phyloP scores from a whole-genome alignment of 2,888 invertebrate species.

The Phengaris arion region DNA sequence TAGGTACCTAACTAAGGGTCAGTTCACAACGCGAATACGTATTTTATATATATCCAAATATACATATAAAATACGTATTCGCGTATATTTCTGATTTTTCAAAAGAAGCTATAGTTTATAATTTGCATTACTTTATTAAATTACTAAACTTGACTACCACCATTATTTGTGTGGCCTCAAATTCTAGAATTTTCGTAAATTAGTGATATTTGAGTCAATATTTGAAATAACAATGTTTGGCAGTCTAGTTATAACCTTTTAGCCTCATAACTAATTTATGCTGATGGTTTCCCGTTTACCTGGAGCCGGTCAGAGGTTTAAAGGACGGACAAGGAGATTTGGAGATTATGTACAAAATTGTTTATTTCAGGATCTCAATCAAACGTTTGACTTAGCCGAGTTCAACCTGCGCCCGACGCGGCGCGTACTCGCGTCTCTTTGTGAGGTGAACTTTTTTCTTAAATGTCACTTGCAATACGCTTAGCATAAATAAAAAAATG shows the following conservation, averaged over 20 bases:
- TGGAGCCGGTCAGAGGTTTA: background rate
- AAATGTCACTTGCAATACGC: background rate
- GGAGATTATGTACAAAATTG: slow-evolving; percentile 10
- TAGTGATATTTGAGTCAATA: background rate
- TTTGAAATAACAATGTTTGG: background rate
- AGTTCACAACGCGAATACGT: no score
- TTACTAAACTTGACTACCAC: background rate
- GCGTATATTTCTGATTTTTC: no score
- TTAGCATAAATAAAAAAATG: no score
- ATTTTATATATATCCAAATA: no score
- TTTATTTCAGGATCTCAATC: background rate
- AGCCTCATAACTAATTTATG: slow-evolving; percentile 5
- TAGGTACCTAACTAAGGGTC: no score
- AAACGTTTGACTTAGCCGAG: background rate
- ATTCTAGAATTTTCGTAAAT: background rate
- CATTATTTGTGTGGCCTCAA: background rate
- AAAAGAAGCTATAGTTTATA: no score
- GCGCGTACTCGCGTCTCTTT: no score
- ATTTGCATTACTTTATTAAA: background rate
- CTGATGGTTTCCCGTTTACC: slow-evolving; percentile 3
- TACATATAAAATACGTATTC: no score
- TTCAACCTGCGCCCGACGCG: no score
- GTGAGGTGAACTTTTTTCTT: background rate
- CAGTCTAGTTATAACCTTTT: background rate
- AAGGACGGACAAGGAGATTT: background rate